Evolutionary conservation across 2,888 invertebrate genomes (phyloP).

Genomic region (Orthosia cruda): DNA sequence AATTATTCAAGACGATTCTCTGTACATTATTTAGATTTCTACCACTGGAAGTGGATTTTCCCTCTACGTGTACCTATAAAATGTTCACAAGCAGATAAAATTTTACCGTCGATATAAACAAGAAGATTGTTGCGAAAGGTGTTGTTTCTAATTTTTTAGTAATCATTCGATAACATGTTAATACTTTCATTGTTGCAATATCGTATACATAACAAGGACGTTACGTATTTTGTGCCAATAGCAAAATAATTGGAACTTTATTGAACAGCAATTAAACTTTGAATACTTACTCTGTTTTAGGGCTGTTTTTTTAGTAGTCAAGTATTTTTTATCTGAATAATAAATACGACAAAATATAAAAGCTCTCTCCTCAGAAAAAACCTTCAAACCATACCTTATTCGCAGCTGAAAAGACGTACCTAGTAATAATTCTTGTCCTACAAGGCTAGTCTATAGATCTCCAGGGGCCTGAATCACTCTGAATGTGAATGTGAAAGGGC

Average conservation of each 20-base stretch:
- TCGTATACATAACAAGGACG: neutral
- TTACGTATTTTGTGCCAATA: neutral
- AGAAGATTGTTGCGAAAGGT: slow-evolving; percentile 1
- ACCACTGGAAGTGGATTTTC: neutral
- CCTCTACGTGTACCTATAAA: neutral
- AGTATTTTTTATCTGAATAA: neutral
- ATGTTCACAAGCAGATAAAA: slow-evolving; percentile 2
- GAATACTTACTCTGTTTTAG: neutral
- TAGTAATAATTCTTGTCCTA: neutral
- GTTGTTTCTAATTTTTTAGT: neutral
- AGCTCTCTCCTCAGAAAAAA: too few relatives aligned
- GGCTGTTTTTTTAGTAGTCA: neutral
- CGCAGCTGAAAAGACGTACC: too few relatives aligned
- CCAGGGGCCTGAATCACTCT: neutral
- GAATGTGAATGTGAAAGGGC: slow-evolving; percentile 24
- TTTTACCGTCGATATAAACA: slow-evolving; percentile 5
- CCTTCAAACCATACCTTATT: neutral
- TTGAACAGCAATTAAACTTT: too few relatives aligned
- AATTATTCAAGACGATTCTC: slow-evolving; percentile 27
- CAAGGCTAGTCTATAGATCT: neutral
- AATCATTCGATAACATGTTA: slow-evolving; percentile 8
- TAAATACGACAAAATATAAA: neutral
- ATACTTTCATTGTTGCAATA: neutral
- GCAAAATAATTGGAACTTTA: too few relatives aligned
- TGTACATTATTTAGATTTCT: neutral